Conservation (phyloP, 2,888 invertebrate species). For the Harpalus rubripes region DNA sequence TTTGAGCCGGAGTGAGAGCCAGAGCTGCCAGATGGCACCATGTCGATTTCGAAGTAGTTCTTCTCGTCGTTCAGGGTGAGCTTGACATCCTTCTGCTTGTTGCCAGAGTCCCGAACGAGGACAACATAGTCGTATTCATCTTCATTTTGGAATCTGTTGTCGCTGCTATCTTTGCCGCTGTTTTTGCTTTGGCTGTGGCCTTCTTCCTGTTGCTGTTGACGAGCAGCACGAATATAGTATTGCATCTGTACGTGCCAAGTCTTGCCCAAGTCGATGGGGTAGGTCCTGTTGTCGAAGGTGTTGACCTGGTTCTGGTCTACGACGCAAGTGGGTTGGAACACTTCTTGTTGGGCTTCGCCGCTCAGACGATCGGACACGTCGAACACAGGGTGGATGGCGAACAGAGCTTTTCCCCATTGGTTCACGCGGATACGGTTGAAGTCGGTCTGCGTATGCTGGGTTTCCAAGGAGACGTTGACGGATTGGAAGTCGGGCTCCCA, state of each 20-base stretch:
- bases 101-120: slow-evolving; percentile 76
- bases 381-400: slow-evolving; percentile 79
- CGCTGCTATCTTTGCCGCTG: slow-evolving; percentile 62
- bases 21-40: slow-evolving; percentile 71
- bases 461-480: slow-evolving; percentile 78
- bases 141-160: slow-evolving; percentile 67
- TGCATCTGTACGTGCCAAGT: slow-evolving; percentile 83
- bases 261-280: slow-evolving; percentile 78
- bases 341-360: slow-evolving; percentile 72
- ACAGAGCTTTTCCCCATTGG: slow-evolving; percentile 74
- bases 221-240: slow-evolving; percentile 73
- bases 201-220: slow-evolving; percentile 38
- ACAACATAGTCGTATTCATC: slow-evolving; percentile 73
- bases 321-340: slow-evolving; percentile 81
- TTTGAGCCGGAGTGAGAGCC: slow-evolving; percentile 67
- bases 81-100: slow-evolving; percentile 77
- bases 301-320: slow-evolving; percentile 80
- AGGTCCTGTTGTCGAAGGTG: slow-evolving; percentile 84
- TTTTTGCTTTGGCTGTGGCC: no score
- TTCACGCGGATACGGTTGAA: slow-evolving; percentile 78
- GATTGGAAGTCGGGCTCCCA: slow-evolving; percentile 77
- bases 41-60: slow-evolving; percentile 75
- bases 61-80: slow-evolving; percentile 73
- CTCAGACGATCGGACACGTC: slow-evolving; percentile 74
- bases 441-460: slow-evolving; percentile 75